Evolutionary conservation across 2,888 invertebrate species (phyloP).

Genomic region (Scelioninae gen. 1): DNA sequence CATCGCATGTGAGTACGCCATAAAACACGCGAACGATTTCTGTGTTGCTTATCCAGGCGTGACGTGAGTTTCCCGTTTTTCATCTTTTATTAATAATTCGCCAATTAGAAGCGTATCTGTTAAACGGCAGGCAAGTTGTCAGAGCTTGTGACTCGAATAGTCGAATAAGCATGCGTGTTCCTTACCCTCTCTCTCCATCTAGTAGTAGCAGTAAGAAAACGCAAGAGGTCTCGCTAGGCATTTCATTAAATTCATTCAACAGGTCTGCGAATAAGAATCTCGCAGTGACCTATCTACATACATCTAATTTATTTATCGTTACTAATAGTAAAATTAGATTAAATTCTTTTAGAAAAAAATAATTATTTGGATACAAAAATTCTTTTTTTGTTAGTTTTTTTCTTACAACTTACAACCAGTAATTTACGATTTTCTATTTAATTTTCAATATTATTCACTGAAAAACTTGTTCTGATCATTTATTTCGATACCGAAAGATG

Average conservation of each 20-base stretch:
- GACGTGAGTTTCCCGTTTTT: conserved; percentile 63
- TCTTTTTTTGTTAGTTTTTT: too few species aligned
- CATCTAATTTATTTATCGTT: conserved; percentile 50
- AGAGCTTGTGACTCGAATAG: conserved; percentile 47
- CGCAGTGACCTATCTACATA: conserved; percentile 28
- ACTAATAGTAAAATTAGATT: neutral
- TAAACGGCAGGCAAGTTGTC: conserved; percentile 59
- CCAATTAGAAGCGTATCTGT: conserved; percentile 69
- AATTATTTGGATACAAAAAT: too few species aligned
- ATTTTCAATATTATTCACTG: too few species aligned
- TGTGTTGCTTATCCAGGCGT: too few species aligned
- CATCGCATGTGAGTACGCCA: too few species aligned
- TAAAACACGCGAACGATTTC: too few species aligned
- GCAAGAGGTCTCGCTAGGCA: conserved; percentile 54
- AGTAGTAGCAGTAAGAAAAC: conserved; percentile 64
- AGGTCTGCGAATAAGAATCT: conserved; percentile 22
- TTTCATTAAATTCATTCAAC: conserved; percentile 71
- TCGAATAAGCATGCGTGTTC: conserved; percentile 49
- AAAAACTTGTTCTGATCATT: too few species aligned
- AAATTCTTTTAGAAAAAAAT: too few species aligned
- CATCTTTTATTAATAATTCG: conserved; percentile 68
- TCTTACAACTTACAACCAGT: too few species aligned
- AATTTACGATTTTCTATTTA: too few species aligned
- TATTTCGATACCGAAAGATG: too few species aligned
- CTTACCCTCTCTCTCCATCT: conserved; percentile 67